Evolutionary conservation across 2,797 vertebrate species (phyloP).

Genomic region (Ibycter americanus): DNA sequence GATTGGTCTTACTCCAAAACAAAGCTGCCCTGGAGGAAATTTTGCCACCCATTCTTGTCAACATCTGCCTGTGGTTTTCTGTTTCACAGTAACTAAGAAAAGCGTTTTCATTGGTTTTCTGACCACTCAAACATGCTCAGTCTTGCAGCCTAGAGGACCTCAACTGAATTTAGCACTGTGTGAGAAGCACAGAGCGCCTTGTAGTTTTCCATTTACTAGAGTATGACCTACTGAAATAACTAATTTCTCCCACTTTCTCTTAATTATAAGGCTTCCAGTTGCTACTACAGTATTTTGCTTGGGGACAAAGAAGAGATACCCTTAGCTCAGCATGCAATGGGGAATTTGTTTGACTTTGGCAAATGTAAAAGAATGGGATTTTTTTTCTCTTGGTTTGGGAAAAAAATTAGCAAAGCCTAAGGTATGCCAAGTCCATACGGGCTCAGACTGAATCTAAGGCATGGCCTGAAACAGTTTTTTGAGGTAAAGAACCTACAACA

Average conservation of each 20-base stretch:
- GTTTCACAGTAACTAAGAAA: background rate
- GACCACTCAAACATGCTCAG: background rate
- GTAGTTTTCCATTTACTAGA: background rate
- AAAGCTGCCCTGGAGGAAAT: background rate
- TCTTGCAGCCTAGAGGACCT: background rate
- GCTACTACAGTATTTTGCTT: constrained; percentile 8
- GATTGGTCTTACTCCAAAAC: background rate
- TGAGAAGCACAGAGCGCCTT: background rate
- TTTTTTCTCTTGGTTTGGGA: background rate
- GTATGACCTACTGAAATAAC: constrained; percentile 12
- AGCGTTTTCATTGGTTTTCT: background rate
- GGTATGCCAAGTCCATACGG: background rate
- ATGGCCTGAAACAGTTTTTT: background rate
- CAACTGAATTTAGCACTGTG: background rate
- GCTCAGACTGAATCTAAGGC: background rate
- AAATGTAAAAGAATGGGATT: background rate
- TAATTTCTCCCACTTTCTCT: background rate
- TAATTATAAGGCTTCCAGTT: constrained; percentile 39
- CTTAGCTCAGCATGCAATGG: constrained; percentile 17
- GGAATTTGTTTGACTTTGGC: constrained; percentile 17
- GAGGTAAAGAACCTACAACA: background rate
- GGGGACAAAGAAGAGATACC: background rate
- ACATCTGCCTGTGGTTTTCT: background rate
- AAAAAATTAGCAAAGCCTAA: background rate
- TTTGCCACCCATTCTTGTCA: background rate